Conservation (phyloP, 2,888 invertebrate species). For the Terebella lapidaria region DNA sequence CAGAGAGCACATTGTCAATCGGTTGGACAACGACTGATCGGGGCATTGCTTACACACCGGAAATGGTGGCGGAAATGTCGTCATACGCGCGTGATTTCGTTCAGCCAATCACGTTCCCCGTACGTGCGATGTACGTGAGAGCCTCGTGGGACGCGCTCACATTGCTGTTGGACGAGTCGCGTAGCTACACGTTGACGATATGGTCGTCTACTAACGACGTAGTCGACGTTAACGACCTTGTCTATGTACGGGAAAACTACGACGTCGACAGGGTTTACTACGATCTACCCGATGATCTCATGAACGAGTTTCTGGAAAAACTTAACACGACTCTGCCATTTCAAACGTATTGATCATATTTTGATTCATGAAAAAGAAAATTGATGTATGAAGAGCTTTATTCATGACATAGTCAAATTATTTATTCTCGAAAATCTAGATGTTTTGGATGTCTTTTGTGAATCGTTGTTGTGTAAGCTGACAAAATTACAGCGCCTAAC, state of each 20-base stretch:
- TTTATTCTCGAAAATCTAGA: too few relatives aligned
- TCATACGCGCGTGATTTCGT: conserved; percentile 53
- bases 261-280: conserved; percentile 69
- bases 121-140: conserved; percentile 67
- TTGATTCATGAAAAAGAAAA: too few relatives aligned
- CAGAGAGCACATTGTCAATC: conserved; percentile 68
- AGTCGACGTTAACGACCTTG: conserved; percentile 65
- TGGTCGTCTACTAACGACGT: conserved; percentile 70
- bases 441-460: too few relatives aligned
- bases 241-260: conserved; percentile 64
- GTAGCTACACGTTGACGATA: conserved; percentile 69
- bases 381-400: too few relatives aligned
- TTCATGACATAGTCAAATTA: too few relatives aligned
- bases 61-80: conserved; percentile 61
- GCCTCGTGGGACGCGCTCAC: conserved; percentile 63
- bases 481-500: too few relatives aligned
- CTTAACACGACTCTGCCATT: conserved; percentile 1
- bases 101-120: conserved; percentile 77
- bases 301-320: conserved; percentile 7
- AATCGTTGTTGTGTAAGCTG: too few relatives aligned
- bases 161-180: conserved; percentile 59
- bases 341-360: too few relatives aligned
- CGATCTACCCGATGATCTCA: conserved; percentile 63
- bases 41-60: conserved; percentile 38
- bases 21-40: conserved; percentile 75